Conservation (phyloP, 1,140 invertebrate species). For the Drosophila serrata region DNA sequence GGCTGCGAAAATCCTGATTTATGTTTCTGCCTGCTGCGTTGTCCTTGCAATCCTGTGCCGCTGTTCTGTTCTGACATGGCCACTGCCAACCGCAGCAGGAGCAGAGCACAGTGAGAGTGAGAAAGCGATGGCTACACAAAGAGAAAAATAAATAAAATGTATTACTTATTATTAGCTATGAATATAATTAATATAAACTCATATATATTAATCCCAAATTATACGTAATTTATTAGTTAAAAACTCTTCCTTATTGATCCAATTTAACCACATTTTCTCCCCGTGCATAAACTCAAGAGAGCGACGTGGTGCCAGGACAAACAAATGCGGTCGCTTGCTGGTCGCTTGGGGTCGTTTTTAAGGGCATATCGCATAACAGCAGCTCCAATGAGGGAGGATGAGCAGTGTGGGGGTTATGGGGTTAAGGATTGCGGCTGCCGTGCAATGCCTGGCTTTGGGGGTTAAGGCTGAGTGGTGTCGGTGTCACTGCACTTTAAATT, state of each 20-base stretch:
- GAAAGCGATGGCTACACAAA: constrained; percentile 1
- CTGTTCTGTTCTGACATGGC: constrained; percentile 68
- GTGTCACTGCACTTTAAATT: constrained; percentile 73
- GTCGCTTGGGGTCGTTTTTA: constrained; percentile 48
- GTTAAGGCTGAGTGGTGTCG: constrained; percentile 16
- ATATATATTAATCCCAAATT: too few relatives aligned
- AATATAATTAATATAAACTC: not conserved
- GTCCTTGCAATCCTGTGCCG: constrained; percentile 68
- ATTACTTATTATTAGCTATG: not conserved
- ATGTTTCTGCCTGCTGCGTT: constrained; percentile 77
- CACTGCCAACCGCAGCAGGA: constrained; percentile 75
- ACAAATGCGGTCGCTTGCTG: constrained; percentile 61
- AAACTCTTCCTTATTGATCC: not conserved
- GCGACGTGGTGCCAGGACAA: constrained; percentile 40
- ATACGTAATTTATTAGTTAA: fast-evolving
- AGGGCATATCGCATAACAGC: constrained; percentile 70
- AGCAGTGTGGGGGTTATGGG: constrained; percentile 7
- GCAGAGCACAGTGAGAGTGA: constrained; percentile 8
- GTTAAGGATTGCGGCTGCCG: not conserved
- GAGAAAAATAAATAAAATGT: not conserved
- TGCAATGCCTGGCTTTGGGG: constrained; percentile 4
- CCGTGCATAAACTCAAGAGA: constrained; percentile 16
- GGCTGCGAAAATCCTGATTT: constrained; percentile 82
- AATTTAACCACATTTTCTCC: not conserved
- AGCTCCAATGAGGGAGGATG: constrained; percentile 25